Conservation (phyloP, 2,113 vertebrate genomes). For the Pseudolaguvia tuberculata region DNA sequence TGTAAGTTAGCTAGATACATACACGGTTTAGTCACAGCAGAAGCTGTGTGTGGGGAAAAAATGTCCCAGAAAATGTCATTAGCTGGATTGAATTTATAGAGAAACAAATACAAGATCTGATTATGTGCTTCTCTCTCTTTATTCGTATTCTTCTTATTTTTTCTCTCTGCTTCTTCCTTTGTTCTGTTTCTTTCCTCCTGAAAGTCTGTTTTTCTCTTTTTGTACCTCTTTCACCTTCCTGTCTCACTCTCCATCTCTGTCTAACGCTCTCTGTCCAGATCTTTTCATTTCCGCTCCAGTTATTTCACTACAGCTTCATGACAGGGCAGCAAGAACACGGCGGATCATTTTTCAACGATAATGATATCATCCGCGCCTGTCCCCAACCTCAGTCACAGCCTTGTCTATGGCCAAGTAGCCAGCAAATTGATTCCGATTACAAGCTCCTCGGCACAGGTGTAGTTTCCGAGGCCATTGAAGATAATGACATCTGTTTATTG, state of each 20-base stretch:
- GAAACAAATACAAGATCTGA: too few species aligned
- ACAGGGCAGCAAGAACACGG: slow-evolving; percentile 32
- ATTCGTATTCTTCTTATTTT: too few species aligned
- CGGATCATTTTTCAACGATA: slow-evolving; percentile 22
- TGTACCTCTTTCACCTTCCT: too few species aligned
- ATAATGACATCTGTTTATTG: slow-evolving; percentile 33
- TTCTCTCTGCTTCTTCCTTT: too few species aligned
- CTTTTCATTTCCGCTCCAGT: slow-evolving; percentile 32
- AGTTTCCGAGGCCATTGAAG: background rate
- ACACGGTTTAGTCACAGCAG: too few species aligned
- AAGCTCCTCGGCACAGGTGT: background rate
- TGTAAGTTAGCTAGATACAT: too few species aligned
- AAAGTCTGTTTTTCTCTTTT: background rate
- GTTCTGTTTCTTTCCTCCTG: background rate
- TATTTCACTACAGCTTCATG: slow-evolving; percentile 38
- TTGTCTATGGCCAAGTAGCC: slow-evolving; percentile 42
- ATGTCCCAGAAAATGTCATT: too few species aligned
- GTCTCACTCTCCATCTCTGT: background rate
- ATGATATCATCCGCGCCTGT: slow-evolving; percentile 10
- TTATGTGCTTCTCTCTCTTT: too few species aligned
- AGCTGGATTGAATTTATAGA: too few species aligned
- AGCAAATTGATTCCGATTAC: slow-evolving; percentile 22
- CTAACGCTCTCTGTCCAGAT: background rate
- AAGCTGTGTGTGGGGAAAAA: too few species aligned
- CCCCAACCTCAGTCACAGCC: background rate